phyloP scores from a whole-genome alignment of 2,888 invertebrate genomes.

The Campaea margaritaria region DNA sequence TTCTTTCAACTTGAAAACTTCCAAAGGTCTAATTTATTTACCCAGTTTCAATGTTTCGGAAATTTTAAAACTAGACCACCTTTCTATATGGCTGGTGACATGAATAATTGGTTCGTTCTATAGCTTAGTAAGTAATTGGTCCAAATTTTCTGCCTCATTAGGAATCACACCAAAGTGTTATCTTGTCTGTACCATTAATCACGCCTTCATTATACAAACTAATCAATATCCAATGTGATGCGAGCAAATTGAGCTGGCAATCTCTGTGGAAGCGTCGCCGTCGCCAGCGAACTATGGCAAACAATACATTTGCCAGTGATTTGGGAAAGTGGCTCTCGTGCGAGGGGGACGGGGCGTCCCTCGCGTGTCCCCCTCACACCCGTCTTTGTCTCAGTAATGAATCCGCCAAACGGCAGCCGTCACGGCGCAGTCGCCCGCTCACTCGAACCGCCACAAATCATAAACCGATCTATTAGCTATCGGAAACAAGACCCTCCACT shows the following conservation, averaged over 20 bases:
- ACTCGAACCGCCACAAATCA: slow-evolving; percentile 67
- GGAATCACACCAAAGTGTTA: not conserved
- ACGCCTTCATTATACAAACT: slow-evolving; percentile 23
- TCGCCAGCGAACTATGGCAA: slow-evolving; percentile 46
- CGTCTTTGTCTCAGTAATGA: slow-evolving; percentile 83
- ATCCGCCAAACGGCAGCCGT: slow-evolving; percentile 81
- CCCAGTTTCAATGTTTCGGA: too few relatives aligned
- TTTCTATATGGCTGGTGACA: not conserved
- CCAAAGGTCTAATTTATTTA: too few relatives aligned
- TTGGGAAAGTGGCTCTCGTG: slow-evolving; percentile 76
- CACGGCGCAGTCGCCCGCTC: slow-evolving; percentile 74
- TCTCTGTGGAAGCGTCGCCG: slow-evolving; percentile 19
- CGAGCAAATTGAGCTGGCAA: slow-evolving; percentile 31
- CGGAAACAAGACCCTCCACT: slow-evolving; percentile 60
- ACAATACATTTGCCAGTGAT: slow-evolving; percentile 80
- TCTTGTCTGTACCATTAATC: slow-evolving; percentile 11
- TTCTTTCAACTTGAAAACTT: too few relatives aligned
- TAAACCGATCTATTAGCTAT: slow-evolving; percentile 60
- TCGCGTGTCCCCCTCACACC: slow-evolving; percentile 38
- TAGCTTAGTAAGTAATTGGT: too few relatives aligned
- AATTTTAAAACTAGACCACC: too few relatives aligned
- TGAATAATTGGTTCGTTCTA: not conserved
- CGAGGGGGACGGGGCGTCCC: slow-evolving; percentile 50
- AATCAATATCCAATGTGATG: slow-evolving; percentile 29
- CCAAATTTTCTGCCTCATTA: not conserved